Base-by-base conservation (phyloP, 1,140 invertebrate genomes). In the Trichoplusia ni region DNA sequence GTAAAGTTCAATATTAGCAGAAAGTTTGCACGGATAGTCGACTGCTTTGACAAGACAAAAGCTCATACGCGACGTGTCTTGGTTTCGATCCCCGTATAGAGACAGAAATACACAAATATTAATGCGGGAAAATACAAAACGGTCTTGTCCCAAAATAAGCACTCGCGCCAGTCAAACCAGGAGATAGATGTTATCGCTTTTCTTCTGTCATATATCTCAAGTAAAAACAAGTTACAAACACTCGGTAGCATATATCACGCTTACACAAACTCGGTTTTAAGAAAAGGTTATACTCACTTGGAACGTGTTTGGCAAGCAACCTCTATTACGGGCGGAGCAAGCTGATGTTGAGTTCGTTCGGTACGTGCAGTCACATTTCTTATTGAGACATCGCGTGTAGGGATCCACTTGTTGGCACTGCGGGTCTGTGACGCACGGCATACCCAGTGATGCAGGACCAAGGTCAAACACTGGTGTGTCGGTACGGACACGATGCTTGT, bases 301-400 rank as follows among this genome's bases (percentile, higher is more conserved):
- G 88, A 98, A 98, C 1, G 96, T 98, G 33, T 95, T 95, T 3
- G 94, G 92, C 64, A 94, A 92, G 77, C 97, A 98, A 21, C 96
- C 96, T 8, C 93, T 94, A 64, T 92, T 93, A 3, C 91, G 81
- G 0, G 95, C 94, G 4, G 93, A 93, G 82, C 97, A 98, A 38
- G 91, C 90, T 5, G 84, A 81, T 1, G 89, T 90, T 16, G 91
- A 91, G 74, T 93, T 91, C 37, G 86, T 82, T 35, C 91, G 78
- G 61, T 91, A 86, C 2, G 92, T 86, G 75, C 97, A 98, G 74
- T 97, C 95, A 73, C 97, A 98, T 9, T 95, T 87, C 11, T 96
- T 96, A 44, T 92, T 92, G n/a, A 95, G 85, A 78, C 97, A 98
- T 23, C 93, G 89, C 0, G 96, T 95, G 70, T 95, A 91, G 0